These are phyloP conservation scores for Charanyca ferruginea DNA, from an alignment of 2,888 invertebrate genomes.

Conservation along the genomic window DNA sequence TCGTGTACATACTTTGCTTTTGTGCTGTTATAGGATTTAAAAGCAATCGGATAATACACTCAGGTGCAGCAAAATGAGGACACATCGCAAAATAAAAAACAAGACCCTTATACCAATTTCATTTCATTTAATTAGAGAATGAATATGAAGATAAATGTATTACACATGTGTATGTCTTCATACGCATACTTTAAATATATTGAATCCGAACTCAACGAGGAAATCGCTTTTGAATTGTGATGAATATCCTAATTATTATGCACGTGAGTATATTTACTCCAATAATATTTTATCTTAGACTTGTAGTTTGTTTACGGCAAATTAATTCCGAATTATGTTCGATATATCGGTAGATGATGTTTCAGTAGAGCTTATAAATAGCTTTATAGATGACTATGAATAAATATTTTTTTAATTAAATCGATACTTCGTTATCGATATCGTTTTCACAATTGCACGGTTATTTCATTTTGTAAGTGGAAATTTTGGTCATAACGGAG, in stretches of 20 bases:
- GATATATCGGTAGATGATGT: constrained; percentile 4
- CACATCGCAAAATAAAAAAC: no score
- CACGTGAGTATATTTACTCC: no score
- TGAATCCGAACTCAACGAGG: no score
- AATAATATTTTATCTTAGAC: no score
- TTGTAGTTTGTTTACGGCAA: background rate
- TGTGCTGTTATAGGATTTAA: constrained; percentile 34
- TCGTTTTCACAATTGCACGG: constrained; percentile 15
- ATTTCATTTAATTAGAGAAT: no score
- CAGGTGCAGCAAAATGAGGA: no score
- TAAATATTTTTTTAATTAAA: background rate
- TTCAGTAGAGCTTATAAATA: constrained; percentile 25
- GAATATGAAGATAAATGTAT: no score
- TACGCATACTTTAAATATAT: no score
- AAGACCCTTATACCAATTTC: no score
- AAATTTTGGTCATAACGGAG: background rate
- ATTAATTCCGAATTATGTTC: constrained; percentile 19
- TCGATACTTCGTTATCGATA: background rate
- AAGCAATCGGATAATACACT: constrained; percentile 45
- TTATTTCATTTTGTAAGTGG: constrained; percentile 13
- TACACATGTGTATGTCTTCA: no score
- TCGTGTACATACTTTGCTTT: constrained; percentile 31
- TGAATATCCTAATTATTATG: no score
- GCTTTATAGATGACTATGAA: constrained; percentile 13
- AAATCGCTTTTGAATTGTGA: no score